A percentile compares a stretch with the other conserved stretches of the same genome.
Conservation (phyloP, 1,140 invertebrate genomes). For the Lordiphosa stackelbergi region DNA sequence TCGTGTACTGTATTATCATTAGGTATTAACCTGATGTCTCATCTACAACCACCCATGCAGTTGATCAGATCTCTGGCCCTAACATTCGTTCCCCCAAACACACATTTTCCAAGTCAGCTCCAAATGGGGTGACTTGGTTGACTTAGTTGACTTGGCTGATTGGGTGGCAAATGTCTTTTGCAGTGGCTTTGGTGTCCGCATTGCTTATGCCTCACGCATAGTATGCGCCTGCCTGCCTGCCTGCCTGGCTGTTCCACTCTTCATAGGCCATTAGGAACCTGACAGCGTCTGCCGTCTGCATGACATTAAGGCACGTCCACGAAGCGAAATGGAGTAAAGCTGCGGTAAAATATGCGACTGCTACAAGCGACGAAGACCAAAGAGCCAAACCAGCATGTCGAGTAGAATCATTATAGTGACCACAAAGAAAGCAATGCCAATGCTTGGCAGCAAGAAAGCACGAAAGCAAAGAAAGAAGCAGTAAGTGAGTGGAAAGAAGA, state of each 20-base stretch:
- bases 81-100: no score
- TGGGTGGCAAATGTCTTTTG: slow-evolving; percentile 9
- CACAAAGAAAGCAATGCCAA: slow-evolving; percentile 65
- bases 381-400: slow-evolving; percentile 31
- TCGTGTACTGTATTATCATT: no score
- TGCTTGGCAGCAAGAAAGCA: slow-evolving; percentile 40
- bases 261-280: slow-evolving; percentile 51
- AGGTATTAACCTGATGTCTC: no score
- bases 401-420: slow-evolving; percentile 70
- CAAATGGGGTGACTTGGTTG: slow-evolving; percentile 5
- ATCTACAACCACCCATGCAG: no score
- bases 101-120: no score
- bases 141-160: slow-evolving; percentile 11
- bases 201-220: slow-evolving; percentile 48
- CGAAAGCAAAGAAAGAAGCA: slow-evolving; percentile 40
- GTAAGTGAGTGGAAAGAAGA: slow-evolving; percentile 26
- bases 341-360: slow-evolving; percentile 49
- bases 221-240: no score
- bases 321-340: slow-evolving; percentile 53
- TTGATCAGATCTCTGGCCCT: no score
- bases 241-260: slow-evolving; percentile 7
- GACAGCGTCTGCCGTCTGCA: slow-evolving; percentile 27
- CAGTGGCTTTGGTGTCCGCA: slow-evolving; percentile 38
- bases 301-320: slow-evolving; percentile 38
- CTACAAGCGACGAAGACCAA: slow-evolving; percentile 20